These are phyloP conservation scores for Pangasianodon gigas DNA, from an alignment of 2,113 vertebrate genomes.

Conservation along the genomic window DNA sequence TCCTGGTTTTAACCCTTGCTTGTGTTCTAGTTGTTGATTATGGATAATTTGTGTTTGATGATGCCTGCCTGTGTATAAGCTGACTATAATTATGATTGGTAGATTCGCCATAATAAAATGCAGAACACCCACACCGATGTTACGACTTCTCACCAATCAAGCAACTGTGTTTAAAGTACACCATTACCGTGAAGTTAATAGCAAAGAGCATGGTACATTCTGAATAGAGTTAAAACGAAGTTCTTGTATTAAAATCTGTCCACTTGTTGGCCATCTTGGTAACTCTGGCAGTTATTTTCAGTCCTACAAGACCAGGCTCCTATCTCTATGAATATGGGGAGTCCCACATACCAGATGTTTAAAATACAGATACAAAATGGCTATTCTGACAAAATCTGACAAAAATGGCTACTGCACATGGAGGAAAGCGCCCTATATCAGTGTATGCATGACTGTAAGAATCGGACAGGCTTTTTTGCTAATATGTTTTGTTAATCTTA, in stretches of 20 bases:
- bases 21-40: not conserved
- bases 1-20: not conserved
- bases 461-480: not conserved
- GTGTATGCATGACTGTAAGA: not conserved
- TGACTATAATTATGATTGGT: not conserved
- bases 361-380: not conserved
- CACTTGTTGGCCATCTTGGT: not conserved
- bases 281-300: not conserved
- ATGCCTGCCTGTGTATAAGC: not conserved
- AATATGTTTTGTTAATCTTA: not conserved
- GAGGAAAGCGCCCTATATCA: not conserved
- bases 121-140: not conserved
- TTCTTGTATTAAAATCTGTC: not conserved
- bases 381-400: not conserved
- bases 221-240: not conserved
- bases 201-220: not conserved
- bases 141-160: not conserved
- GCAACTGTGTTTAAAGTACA: not conserved
- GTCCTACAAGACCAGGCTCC: not conserved
- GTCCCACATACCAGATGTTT: not conserved
- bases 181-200: not conserved
- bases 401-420: not conserved
- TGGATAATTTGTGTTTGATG: not conserved
- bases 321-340: not conserved
- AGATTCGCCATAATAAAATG: not conserved